Evolutionary conservation across 2,888 invertebrate species (phyloP).

Genomic region (Idaea dimidiata): DNA sequence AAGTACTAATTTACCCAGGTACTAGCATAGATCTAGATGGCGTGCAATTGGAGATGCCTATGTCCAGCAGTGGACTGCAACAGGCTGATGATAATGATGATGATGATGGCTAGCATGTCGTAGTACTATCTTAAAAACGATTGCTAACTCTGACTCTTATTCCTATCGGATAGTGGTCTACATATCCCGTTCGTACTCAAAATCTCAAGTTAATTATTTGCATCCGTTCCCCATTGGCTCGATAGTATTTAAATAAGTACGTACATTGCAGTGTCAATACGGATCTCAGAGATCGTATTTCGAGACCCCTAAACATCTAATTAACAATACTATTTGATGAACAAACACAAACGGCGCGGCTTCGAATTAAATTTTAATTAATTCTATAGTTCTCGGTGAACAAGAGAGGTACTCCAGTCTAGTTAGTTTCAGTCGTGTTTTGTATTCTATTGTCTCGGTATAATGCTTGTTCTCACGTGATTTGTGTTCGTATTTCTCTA

Average conservation of each 20-base stretch:
- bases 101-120: too few species aligned
- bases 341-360: slow-evolving; percentile 17
- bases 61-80: too few species aligned
- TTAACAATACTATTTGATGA: slow-evolving; percentile 24
- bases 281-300: slow-evolving; percentile 12
- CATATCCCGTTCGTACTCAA: too few species aligned
- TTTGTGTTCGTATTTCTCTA: neutral
- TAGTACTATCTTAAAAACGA: too few species aligned
- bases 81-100: too few species aligned
- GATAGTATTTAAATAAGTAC: slow-evolving; percentile 18
- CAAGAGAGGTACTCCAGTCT: slow-evolving; percentile 4
- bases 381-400: slow-evolving; percentile 27
- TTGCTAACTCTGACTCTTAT: too few species aligned
- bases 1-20: too few species aligned
- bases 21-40: too few species aligned
- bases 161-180: too few species aligned
- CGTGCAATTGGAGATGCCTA: too few species aligned
- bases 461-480: neutral
- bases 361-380: slow-evolving; percentile 32
- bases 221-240: neutral
- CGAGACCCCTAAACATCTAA: slow-evolving; percentile 18
- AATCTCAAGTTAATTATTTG: neutral
- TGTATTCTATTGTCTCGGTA: neutral
- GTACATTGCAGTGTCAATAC: slow-evolving; percentile 18
- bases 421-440: slow-evolving; percentile 11